A percentile compares a stretch with the other conserved stretches of the same genome.
Evolutionary conservation across 2,888 invertebrate species (phyloP).

Genomic region (Cheilosia vernalis): DNA sequence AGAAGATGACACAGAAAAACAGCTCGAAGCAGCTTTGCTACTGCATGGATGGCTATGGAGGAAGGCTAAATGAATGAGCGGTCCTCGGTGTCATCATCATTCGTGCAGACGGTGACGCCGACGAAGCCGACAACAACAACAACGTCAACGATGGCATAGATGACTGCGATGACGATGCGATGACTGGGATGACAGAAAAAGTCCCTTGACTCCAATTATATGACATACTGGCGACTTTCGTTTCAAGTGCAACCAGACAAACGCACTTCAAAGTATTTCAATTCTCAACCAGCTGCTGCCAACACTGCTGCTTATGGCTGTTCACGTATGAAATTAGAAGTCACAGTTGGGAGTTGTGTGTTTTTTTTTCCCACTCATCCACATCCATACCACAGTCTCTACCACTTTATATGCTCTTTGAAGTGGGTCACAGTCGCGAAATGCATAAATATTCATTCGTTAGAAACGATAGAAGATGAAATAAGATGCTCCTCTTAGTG

Average conservation of each 20-base stretch:
- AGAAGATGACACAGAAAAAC: conserved; percentile 63
- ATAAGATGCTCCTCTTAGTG: conserved; percentile 52
- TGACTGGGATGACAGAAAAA: conserved; percentile 55
- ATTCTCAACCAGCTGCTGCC: conserved; percentile 65
- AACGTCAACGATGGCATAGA: conserved; percentile 40
- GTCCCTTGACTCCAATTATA: conserved; percentile 75
- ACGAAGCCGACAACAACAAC: conserved; percentile 16
- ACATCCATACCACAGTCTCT: conserved; percentile 17
- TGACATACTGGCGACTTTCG: conserved; percentile 75
- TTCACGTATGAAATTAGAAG: conserved; percentile 75
- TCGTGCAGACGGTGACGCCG: conserved; percentile 23
- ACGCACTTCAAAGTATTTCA: conserved; percentile 73
- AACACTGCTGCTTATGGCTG: conserved; percentile 57
- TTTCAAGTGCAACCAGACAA: conserved; percentile 75
- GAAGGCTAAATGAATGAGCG: conserved; percentile 52
- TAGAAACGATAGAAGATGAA: conserved; percentile 41
- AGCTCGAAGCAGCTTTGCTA: conserved; percentile 36
- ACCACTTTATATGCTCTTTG: conserved; percentile 60
- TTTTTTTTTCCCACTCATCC: conserved; percentile 9
- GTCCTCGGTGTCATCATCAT: conserved; percentile 50
- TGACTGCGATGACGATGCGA: conserved; percentile 57
- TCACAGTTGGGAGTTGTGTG: conserved; percentile 58
- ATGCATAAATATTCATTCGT: conserved; percentile 74
- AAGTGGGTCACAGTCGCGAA: conserved; percentile 74
- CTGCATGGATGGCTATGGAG: conserved; percentile 18